Base-by-base conservation (phyloP, 2,797 vertebrate species). In the Poecilia gillii region DNA sequence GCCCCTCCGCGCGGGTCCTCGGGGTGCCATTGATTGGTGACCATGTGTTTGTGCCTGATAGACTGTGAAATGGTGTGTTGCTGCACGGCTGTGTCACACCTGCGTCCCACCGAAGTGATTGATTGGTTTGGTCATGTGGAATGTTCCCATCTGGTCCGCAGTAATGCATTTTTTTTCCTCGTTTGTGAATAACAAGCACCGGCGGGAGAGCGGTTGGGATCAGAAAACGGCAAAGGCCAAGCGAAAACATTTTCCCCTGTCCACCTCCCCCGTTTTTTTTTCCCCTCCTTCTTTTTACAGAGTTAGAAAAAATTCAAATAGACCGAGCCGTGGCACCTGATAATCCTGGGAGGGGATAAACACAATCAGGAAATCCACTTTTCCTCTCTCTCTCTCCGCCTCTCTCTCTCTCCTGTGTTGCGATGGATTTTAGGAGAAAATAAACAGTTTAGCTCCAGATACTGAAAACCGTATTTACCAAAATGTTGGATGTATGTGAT, bases 111-210 rank as follows among this genome's bases (percentile, higher is more conserved):
- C 89, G 95, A 96, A 96, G 97, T 99, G 98, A 99, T 99, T 98
- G 98, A 99, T 99, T 98, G 98, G 97, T 99, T 98, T 99, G 98
- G 97, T 99, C 98, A 99, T 99, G 98, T 99, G 99, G 98, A 99
- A 99, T 99, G 98, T 98, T 97, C 98, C 99, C 99, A 99, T 99
- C 99, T 99, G 99, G 96, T 98, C 97, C 91, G 92, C 97, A 97
- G 98, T 99, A 98, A 98, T 98, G 97, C 96, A 95, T 95, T 95
- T 96, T 95, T 95, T 68, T 94, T 88, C 91, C 93, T 94, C 91
- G 93, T 96, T 95, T 90, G 91, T 96, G 94, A 95, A 96, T 94
- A 95, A 96, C 91, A 92, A 96, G 96, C 88, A 85, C 93, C 96
- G 94, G 95, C 96, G 95, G 96, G 92, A 95, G 94, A 94, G 95